Evolutionary conservation across 1,140 invertebrate species (phyloP).

Genomic region (Calephelis virginiensis): DNA sequence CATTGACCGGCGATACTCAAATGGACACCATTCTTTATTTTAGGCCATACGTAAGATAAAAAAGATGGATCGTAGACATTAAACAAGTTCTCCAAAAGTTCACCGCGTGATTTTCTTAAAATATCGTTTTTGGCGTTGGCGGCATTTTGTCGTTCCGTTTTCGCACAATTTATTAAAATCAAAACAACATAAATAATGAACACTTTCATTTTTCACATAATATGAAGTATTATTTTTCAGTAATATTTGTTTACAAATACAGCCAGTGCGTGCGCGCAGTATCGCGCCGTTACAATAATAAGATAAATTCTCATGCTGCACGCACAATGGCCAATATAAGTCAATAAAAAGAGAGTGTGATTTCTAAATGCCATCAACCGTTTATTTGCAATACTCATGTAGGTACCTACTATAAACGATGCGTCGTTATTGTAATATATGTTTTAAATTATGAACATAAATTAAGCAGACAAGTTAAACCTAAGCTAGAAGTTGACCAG

Average conservation of each 20-base stretch:
- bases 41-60: slow-evolving; percentile 72
- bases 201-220: slow-evolving; percentile 36
- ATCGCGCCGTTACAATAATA: slow-evolving; percentile 38
- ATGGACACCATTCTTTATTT: slow-evolving; percentile 71
- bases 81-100: slow-evolving; percentile 63
- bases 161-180: slow-evolving; percentile 34
- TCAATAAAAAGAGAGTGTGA: slow-evolving; percentile 37
- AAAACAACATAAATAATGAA: slow-evolving; percentile 43
- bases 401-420: slow-evolving; percentile 31
- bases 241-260: slow-evolving; percentile 30
- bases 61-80: slow-evolving; percentile 71
- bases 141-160: slow-evolving; percentile 31
- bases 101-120: slow-evolving; percentile 36
- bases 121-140: slow-evolving; percentile 42
- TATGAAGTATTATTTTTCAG: slow-evolving; percentile 23
- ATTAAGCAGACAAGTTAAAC: no score
- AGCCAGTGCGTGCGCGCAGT: slow-evolving; percentile 35
- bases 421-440: background rate
- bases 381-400: slow-evolving; percentile 29
- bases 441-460: background rate
- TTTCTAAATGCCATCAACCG: slow-evolving; percentile 41
- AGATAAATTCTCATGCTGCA: slow-evolving; percentile 26
- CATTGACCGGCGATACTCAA: slow-evolving; percentile 53
- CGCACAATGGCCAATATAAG: slow-evolving; percentile 27
- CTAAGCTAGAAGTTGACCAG: no score